These are phyloP conservation scores for Didymodactylos carnosus DNA, from an alignment of 2,888 invertebrate species.

Conservation along the genomic window DNA sequence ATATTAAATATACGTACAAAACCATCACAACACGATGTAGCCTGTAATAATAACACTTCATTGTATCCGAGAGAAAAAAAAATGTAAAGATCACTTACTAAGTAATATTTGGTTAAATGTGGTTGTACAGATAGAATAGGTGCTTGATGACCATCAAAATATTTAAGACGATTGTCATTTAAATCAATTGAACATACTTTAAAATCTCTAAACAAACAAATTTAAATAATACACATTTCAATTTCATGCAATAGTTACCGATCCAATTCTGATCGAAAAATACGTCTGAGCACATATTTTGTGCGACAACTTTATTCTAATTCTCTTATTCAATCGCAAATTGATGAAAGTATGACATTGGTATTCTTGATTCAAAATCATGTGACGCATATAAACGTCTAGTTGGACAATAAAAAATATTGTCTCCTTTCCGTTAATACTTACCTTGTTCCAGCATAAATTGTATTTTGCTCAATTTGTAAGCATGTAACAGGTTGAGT, in stretches of 20 bases:
- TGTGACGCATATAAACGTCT: too few species aligned
- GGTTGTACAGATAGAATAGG: not conserved
- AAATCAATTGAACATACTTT: not conserved
- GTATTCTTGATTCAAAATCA: too few species aligned
- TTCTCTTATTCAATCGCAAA: too few species aligned
- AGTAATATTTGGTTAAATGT: not conserved
- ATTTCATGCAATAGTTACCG: too few species aligned
- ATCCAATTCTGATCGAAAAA: too few species aligned
- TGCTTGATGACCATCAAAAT: not conserved
- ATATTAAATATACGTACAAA: not conserved
- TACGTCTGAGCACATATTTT: too few species aligned
- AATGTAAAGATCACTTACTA: not conserved
- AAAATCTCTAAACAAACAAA: not conserved
- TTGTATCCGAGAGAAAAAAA: not conserved
- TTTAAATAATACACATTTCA: not conserved
- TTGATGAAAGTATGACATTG: too few species aligned
- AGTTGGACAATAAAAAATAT: too few species aligned
- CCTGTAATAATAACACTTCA: too few species aligned
- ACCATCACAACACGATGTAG: not conserved
- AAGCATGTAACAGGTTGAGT: not conserved
- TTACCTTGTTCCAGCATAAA: not conserved
- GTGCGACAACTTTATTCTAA: too few species aligned
- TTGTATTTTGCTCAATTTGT: not conserved
- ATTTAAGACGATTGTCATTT: not conserved
- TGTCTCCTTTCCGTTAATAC: too few species aligned